Conservation (phyloP, 2,797 vertebrate species). For the Myoxocephalus aenaeus region DNA sequence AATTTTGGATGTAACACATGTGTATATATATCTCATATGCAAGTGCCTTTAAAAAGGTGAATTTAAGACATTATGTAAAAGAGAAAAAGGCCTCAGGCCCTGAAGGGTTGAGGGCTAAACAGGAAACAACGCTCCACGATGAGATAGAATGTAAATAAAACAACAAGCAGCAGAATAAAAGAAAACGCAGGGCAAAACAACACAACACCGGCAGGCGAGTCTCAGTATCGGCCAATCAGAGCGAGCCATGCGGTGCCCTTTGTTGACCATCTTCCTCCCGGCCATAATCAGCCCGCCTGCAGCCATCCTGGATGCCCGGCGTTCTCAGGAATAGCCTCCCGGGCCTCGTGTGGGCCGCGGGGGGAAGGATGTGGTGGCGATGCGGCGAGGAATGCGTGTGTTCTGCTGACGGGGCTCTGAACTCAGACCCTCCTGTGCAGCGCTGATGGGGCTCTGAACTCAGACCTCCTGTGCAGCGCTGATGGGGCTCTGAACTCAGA, state of each 20-base stretch:
- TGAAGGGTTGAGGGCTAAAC: slow-evolving; percentile 1
- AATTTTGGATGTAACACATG: too few species aligned
- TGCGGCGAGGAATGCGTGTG: slow-evolving; percentile 70
- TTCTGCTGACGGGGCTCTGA: slow-evolving; percentile 80
- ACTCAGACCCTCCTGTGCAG: slow-evolving; percentile 2
- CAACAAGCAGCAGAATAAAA: slow-evolving; percentile 8
- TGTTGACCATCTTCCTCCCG: slow-evolving; percentile 68
- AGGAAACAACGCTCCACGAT: slow-evolving; percentile 27
- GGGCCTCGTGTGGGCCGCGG: slow-evolving; percentile 50
- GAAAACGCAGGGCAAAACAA: slow-evolving; percentile 9
- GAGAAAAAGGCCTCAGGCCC: too few species aligned
- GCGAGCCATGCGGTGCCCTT: slow-evolving; percentile 44
- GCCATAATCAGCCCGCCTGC: slow-evolving; percentile 67
- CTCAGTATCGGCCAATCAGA: slow-evolving; percentile 43
- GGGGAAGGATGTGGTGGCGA: slow-evolving; percentile 81
- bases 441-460: slow-evolving; percentile 54
- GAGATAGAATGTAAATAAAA: slow-evolving; percentile 43
- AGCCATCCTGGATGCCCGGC: slow-evolving; percentile 66
- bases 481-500: slow-evolving; percentile 52
- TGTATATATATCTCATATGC: too few species aligned
- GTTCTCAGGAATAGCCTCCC: slow-evolving; percentile 66
- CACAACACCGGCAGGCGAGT: neutral
- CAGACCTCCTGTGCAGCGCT: slow-evolving; percentile 40
- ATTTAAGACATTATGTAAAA: too few species aligned
- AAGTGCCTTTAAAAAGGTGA: too few species aligned